Conservation (phyloP, 2,888 invertebrate genomes). For the Rhaphigaster nebulosa region DNA sequence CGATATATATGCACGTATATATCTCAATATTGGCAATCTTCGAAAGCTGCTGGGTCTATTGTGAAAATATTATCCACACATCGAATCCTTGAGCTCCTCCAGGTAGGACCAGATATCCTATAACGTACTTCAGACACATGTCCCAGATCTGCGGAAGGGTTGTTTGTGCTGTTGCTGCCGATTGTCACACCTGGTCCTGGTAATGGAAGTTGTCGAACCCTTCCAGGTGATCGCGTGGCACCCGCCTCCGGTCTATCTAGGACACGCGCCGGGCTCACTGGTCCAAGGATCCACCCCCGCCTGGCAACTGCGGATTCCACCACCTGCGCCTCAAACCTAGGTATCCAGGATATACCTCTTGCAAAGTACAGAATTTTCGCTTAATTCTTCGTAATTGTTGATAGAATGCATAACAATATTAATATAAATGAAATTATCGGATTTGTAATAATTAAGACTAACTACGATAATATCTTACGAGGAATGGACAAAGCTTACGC, state of each 20-base stretch:
- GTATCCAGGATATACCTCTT: neutral
- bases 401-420: too few species aligned
- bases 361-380: neutral
- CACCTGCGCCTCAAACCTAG: neutral
- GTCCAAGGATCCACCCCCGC: constrained; percentile 24
- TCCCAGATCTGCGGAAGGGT: constrained; percentile 43
- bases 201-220: constrained; percentile 31
- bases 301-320: neutral
- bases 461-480: too few species aligned
- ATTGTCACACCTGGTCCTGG: constrained; percentile 47
- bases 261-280: constrained; percentile 34
- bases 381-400: too few species aligned
- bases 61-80: neutral
- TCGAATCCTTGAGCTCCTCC: neutral
- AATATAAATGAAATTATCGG: too few species aligned
- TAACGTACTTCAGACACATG: constrained; percentile 33
- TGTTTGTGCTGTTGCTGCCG: constrained; percentile 49
- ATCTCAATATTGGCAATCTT: neutral
- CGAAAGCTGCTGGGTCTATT: neutral
- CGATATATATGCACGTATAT: neutral
- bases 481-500: neutral
- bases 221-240: constrained; percentile 50
- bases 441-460: too few species aligned
- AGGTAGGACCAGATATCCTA: constrained; percentile 16
- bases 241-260: constrained; percentile 25